Base-by-base conservation (phyloP, 2,888 invertebrate species). In the Mycalesis mineus region DNA sequence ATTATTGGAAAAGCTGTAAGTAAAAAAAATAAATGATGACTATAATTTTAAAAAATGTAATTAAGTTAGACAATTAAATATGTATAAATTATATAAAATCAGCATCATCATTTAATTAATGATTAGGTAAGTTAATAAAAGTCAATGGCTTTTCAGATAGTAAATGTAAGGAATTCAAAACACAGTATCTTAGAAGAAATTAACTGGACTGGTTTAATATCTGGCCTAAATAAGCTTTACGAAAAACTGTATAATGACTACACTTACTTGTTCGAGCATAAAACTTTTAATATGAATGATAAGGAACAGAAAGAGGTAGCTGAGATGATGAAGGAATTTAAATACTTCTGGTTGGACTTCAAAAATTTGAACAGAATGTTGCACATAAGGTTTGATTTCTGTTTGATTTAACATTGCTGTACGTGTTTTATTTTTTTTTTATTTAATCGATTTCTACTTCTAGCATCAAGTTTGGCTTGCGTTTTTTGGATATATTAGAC, bases 241-340 rank as follows among this genome's bases (percentile, higher is more conserved):
- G 61, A 74, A 0, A 81, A 74, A 39, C 55, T 88, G 6, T 73
- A 82, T 14, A 60, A 62, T 0, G 82, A 84, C 47, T 87, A 85
- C 56, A 79, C 88, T 0, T 89, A 88, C 60, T 42, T 89, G 1
- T 81, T 88, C 53, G 77, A 85, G 49, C 87, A 74, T 63, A 71
- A 73, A 9, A 75, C 66, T 4, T 89, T 77, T 40, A 77, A 76
- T 5, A 84, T 88, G 83, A 69, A 77, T 45, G 65, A 64, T 1
- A 57, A 55, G 0, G 66, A 61, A 31, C 74, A 73, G 55, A 58
- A 29, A 0, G 57, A 64, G 1, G 62, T 82, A 0, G 58, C 65
- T 0, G 51, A 59, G 0, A 57, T 80, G 61, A 66, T 78, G 1
- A 55, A 57, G 0, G 66, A 75, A 0, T 77, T 77, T 3, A 82